Evolutionary conservation across 2,797 vertebrate genomes (phyloP), one percentile per base, ranked within the genome.

Genomic region (Gobio occitaniae): DNA sequence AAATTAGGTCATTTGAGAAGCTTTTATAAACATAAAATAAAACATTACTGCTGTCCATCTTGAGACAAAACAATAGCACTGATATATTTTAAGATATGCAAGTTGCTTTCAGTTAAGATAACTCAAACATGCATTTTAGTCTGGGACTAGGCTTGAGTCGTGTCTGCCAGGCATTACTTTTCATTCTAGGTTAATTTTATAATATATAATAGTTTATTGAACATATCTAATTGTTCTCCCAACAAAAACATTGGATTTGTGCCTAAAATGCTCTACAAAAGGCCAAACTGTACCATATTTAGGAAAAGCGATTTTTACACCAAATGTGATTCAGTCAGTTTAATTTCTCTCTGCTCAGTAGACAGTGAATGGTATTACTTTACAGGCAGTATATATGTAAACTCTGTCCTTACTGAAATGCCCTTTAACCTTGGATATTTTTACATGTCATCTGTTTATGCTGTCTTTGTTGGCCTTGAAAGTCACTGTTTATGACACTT

Each of bases 401-500:
- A 70, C 38, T 21, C 17, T 56, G 52, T 32, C 56, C 15, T 41
- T 70, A 19, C 68, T 61, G 54, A 47, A 72, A 82, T 61, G 16
- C 17, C 17, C 74, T 84, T 68, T 48, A 78, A 48, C 63, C 63
- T 78, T 15, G 11, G 17, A 75, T 69, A 76, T 61, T 74, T 74
- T 65, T 8, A 54, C 21, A 47, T 66, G 5, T 29, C 63, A 44
- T 44, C 48, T 68, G 48, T 56, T 75, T 32, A 75, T 77, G 25
- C 56, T 3, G 9, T 69, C 47, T 78, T n/a, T 71, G 74, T 56
- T 78, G 54, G 48, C 25, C 10, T 16, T 59, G 38, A 32, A 66
- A 59, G 66, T 70, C 66, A 59, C 66, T 59, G 52, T 78, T 78
- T 70, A 71, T 48, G 75, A 69, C 52, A 38, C 41, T 70, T 50